A percentile compares a stretch with the other conserved stretches of the same genome.
phyloP scores from a whole-genome alignment of 2,888 invertebrate species.

The Ormyrus nitidulus region DNA sequence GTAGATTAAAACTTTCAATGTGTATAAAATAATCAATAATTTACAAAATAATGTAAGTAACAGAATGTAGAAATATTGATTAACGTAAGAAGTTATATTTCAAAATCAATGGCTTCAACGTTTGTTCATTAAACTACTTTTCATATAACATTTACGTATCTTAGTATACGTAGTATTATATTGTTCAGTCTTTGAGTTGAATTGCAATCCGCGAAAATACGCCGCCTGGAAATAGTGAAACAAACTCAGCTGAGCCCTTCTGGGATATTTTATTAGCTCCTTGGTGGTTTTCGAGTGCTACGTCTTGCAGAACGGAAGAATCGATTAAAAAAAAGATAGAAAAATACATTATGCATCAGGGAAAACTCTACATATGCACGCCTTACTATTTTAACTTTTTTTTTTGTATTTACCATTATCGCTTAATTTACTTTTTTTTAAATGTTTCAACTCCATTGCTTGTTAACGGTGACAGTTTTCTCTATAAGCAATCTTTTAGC shows the following conservation, averaged over 20 bases:
- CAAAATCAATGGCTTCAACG: constrained; percentile 28
- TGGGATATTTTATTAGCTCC: constrained; percentile 32
- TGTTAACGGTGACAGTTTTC: constrained; percentile 38
- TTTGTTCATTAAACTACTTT: constrained; percentile 54
- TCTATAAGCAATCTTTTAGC: constrained; percentile 63
- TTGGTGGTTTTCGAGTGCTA: constrained; percentile 28
- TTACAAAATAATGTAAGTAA: too few species aligned
- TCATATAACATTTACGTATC: constrained; percentile 49
- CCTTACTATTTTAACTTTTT: constrained; percentile 32
- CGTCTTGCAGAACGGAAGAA: constrained; percentile 56
- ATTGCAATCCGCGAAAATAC: constrained; percentile 63
- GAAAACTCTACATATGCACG: constrained; percentile 18
- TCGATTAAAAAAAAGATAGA: constrained; percentile 58
- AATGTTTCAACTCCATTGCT: constrained; percentile 27
- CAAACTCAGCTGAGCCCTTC: constrained; percentile 56
- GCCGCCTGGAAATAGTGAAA: constrained; percentile 33
- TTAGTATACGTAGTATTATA: constrained; percentile 55
- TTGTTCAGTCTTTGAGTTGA: constrained; percentile 70
- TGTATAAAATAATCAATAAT: too few species aligned
- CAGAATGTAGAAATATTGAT: too few species aligned
- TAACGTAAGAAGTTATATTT: constrained; percentile 18
- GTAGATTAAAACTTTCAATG: too few species aligned
- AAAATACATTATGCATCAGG: constrained; percentile 58
- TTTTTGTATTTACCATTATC: constrained; percentile 35
- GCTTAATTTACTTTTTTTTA: constrained; percentile 23